Base-by-base conservation (phyloP, 1,140 invertebrate genomes). In the Zaprionus inermis region DNA sequence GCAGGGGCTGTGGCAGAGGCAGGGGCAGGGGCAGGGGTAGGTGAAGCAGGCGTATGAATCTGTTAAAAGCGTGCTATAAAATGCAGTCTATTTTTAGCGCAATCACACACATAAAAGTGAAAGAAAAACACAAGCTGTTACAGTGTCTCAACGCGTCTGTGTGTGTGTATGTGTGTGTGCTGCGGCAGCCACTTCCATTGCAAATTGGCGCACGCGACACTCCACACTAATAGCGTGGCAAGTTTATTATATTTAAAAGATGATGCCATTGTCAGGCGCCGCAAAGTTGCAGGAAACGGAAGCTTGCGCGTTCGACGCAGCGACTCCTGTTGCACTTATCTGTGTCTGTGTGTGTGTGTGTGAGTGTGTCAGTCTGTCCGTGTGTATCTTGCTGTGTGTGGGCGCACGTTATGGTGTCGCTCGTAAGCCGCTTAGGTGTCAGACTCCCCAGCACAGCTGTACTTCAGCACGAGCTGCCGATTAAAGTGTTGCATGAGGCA, bases 191-290 rank as follows among this genome's bases (percentile, higher is more conserved):
- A 16, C 32, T 14, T n/a, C 46, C 30, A 30, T 14, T 18, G n/a
- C 41, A 65, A 20, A 46, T 16, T 10, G 54, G 24, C n/a, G n/a
- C 34, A 38, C 32, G 38, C 34, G 28, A 71, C 68, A 57, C 54
- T 58, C 38, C 24, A 4, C 30, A 66, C 69, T 65, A 66, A 71
- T 65, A 65, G 64, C 41, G 10, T 46, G 28, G 51, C 7, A 58
- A 61, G 54, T 66, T 38, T 63, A 67, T 76, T 54, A 71, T 61
- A 44, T 79, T 79, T 77, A 61, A 71, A 57, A 24, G 36, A 52
- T 71, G 30, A 52, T 54, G 59, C 20, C 46, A 65, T 64, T 72
- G 55, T 59, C 54, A 60, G 38, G 38, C 49, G 49, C 20, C 30
- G 24, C 12, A 60, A 46, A 24, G 38, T 28, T 55, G 54, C 44